Evolutionary conservation across 2,888 invertebrate genomes (phyloP), one percentile per base, ranked within the genome.

Genomic region (Thera britannica): DNA sequence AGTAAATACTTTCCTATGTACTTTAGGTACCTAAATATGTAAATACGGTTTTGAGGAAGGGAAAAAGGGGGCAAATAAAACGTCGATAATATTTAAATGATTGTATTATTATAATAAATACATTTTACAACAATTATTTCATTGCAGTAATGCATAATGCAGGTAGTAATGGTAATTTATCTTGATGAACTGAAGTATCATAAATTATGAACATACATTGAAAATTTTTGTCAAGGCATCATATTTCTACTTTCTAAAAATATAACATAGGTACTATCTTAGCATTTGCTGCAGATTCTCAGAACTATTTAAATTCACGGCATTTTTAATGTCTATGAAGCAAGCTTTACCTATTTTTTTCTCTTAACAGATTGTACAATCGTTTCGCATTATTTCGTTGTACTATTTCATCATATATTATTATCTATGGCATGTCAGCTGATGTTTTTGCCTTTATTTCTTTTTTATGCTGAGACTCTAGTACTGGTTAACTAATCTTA

Each of bases 101-200:
- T 86, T 90, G 87, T 90, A 90, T 88, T 90, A 87, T 82, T 87
- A 90, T 90, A 93, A 93, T 93, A 94, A 94, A 94, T 93, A 94
- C 90, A 93, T 90, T 90, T 88, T 89, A 90, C 90, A 92, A 91
- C 90, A 92, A 86, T 88, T 90, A 90, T 89, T 87, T 84, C 84
- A 84, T 86, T 75, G 71, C 65, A 72, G 70, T 68, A 66, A 73
- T 72, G 70, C 62, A 59, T 59, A 61, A 56, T 56, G 12, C 9
- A 8, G 12, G n/a, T 65, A 70, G n/a, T 65, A 70, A 62, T 67
- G 23, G 65, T 70, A 64, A 41, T 56, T 58, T 71, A 70, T 67
- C 65, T 62, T 67, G 63, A 67, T 70, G 65, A 71, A 72, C 72
- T 79, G 79, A 41, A 41, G 74, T 77, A 78, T 80, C 68, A 73